These are phyloP conservation scores for Drosophila triauraria DNA, from an alignment of 1,140 invertebrate species.

Conservation along the genomic window DNA sequence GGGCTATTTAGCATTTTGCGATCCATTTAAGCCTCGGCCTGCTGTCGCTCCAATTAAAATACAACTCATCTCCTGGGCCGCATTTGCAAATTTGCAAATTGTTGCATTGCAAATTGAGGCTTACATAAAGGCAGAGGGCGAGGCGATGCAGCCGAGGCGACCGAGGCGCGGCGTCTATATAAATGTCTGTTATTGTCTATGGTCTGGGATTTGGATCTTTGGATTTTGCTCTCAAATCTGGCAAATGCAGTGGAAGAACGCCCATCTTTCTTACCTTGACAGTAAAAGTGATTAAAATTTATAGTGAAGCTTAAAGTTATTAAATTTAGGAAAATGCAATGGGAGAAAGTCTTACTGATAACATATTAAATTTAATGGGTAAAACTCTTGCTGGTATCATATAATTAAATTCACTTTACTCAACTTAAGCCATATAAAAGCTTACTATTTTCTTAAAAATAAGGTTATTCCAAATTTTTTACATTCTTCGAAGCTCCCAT, in stretches of 20 bases:
- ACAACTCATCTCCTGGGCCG: constrained; percentile 77
- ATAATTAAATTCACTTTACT: no score
- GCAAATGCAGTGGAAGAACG: constrained; percentile 2
- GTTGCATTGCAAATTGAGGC: constrained; percentile 60
- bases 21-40: constrained; percentile 40
- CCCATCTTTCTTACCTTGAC: neutral
- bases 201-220: constrained; percentile 3
- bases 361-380: neutral
- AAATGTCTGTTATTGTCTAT: constrained; percentile 30
- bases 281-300: neutral
- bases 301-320: neutral
- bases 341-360: neutral
- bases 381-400: neutral
- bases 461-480: no score
- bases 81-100: constrained; percentile 79
- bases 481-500: no score
- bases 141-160: constrained; percentile 20
- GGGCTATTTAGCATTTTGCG: constrained; percentile 39
- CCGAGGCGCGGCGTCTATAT: constrained; percentile 35
- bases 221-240: neutral
- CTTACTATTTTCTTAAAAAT: no score
- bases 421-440: no score
- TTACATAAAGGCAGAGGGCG: constrained; percentile 36
- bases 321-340: neutral
- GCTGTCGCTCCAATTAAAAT: constrained; percentile 75